Percentiles rank a stretch among this genome's conserved stretches.
These are phyloP conservation scores for Drosophila sproati DNA, from an alignment of 1,140 invertebrate genomes.

Conservation along the genomic window DNA sequence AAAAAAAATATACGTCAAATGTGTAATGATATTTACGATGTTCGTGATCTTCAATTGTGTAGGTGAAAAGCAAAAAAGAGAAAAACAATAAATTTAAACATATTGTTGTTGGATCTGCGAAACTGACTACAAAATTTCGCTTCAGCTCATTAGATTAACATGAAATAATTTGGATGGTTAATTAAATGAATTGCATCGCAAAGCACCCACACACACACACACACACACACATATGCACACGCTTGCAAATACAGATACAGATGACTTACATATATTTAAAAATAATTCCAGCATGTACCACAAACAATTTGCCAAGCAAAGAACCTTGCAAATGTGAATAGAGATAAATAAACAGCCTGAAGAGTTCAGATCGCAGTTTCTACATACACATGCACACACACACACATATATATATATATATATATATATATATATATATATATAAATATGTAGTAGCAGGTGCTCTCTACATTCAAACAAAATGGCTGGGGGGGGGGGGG, in stretches of 20 bases:
- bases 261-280: constrained; percentile 9
- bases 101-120: constrained; percentile 19
- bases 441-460: neutral
- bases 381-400: neutral
- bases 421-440: neutral
- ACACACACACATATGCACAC: neutral
- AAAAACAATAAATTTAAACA: neutral
- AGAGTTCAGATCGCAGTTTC: neutral
- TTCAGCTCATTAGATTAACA: constrained; percentile 4
- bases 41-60: constrained; percentile 33
- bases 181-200: neutral
- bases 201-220: constrained; percentile 1
- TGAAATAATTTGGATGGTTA: neutral
- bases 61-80: neutral
- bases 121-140: constrained; percentile 22
- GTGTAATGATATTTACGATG: constrained; percentile 23
- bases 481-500: no score
- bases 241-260: neutral
- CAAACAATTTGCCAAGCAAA: neutral
- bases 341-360: neutral
- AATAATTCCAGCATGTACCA: constrained; percentile 13
- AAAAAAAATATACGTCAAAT: constrained; percentile 23
- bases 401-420: neutral
- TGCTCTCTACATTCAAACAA: no score
- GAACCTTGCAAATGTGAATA: neutral